These are phyloP conservation scores for Xenopus borealis DNA, from an alignment of 2,113 vertebrate genomes.

Conservation along the genomic window DNA sequence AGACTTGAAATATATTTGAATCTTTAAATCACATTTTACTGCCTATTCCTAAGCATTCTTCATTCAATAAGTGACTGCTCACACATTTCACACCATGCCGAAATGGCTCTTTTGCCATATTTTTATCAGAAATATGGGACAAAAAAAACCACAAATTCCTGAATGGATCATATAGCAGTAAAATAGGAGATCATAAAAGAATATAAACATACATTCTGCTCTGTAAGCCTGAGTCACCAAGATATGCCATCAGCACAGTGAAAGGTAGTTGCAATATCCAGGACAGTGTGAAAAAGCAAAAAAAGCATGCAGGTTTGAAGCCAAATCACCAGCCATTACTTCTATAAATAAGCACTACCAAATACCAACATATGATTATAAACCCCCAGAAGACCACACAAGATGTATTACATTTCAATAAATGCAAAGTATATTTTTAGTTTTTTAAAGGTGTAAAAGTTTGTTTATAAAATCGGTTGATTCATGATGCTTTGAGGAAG, in stretches of 20 bases:
- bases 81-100: conserved; percentile 9
- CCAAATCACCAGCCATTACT: too few relatives aligned
- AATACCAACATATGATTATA: too few relatives aligned
- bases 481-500: too few relatives aligned
- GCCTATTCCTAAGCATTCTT: conserved; percentile 18
- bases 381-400: too few relatives aligned
- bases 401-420: too few relatives aligned
- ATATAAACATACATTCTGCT: conserved; percentile 11
- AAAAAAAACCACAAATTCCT: conserved; percentile 17
- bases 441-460: too few relatives aligned
- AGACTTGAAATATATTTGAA: conserved; percentile 9
- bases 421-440: too few relatives aligned
- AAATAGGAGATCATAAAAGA: conserved; percentile 10
- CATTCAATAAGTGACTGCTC: conserved; percentile 18
- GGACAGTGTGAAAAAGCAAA: background rate
- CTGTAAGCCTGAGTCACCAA: background rate
- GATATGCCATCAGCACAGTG: background rate
- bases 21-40: conserved; percentile 19
- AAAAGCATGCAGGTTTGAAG: too few relatives aligned
- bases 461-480: too few relatives aligned
- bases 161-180: conserved; percentile 24
- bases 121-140: conserved; percentile 16
- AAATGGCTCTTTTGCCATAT: conserved; percentile 12
- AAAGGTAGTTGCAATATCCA: background rate
- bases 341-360: too few relatives aligned